Percentiles rank a stretch among this genome's conserved stretches.
Conservation (phyloP, 2,797 vertebrate species). For the Acropternis orthonyx region DNA sequence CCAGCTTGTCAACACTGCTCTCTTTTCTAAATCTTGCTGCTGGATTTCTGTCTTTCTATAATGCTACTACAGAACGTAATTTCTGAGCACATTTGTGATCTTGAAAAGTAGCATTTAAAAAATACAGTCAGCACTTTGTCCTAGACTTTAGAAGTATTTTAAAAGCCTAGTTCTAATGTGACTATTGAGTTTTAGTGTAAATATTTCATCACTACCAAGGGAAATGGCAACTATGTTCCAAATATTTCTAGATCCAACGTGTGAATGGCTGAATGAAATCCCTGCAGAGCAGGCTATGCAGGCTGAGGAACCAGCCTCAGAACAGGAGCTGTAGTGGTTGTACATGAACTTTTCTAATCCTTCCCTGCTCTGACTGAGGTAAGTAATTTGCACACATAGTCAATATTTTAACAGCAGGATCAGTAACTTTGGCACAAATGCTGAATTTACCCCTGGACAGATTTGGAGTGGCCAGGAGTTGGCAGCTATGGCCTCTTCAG, state of each 20-base stretch:
- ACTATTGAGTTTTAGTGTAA: neutral
- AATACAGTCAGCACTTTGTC: neutral
- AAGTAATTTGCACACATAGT: conserved; percentile 7
- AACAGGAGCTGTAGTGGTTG: neutral
- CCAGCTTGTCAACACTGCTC: neutral
- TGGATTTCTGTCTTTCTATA: neutral
- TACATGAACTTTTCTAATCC: neutral
- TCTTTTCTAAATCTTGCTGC: neutral
- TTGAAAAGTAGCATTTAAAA: neutral
- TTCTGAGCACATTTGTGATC: neutral
- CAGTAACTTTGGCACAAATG: conserved; percentile 36
- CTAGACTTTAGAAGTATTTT: neutral
- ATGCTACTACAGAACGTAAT: neutral
- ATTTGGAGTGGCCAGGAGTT: conserved; percentile 24
- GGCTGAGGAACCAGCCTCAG: neutral
- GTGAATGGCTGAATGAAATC: neutral
- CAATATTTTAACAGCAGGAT: conserved; percentile 44
- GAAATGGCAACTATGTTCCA: neutral
- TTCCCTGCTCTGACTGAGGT: neutral
- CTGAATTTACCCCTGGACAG: conserved; percentile 32
- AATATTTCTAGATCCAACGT: neutral
- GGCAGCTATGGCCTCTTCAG: conserved; percentile 62
- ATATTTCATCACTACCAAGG: neutral
- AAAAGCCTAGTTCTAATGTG: neutral
- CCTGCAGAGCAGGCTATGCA: neutral